phyloP scores from a whole-genome alignment of 2,888 invertebrate species.

The Carpatolechia fugitivella region DNA sequence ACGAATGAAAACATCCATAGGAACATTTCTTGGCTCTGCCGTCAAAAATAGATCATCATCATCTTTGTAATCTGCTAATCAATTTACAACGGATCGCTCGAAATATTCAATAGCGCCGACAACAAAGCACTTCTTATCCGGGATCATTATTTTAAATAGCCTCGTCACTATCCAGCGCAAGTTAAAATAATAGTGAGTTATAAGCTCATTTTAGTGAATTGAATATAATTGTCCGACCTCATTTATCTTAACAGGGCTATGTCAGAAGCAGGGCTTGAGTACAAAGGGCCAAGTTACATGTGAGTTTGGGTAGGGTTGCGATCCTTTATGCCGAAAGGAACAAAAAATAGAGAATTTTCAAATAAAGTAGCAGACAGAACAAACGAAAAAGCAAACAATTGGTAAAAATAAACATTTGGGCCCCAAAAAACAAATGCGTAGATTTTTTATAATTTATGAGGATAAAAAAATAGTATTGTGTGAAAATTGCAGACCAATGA shows the following conservation, averaged over 20 bases:
- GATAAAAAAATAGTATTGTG: too few species aligned
- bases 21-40: too few species aligned
- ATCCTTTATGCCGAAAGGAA: neutral
- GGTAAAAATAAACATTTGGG: neutral
- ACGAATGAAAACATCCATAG: too few species aligned
- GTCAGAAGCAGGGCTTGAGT: constrained; percentile 55
- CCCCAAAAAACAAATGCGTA: neutral
- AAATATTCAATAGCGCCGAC: constrained; percentile 9
- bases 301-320: constrained; percentile 46
- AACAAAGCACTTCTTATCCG: constrained; percentile 23
- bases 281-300: constrained; percentile 58
- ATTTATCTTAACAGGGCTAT: constrained; percentile 63
- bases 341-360: neutral
- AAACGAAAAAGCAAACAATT: neutral
- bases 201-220: constrained; percentile 40
- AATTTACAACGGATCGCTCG: constrained; percentile 13
- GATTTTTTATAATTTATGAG: too few species aligned
- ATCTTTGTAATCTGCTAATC: constrained; percentile 5
- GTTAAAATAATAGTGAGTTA: constrained; percentile 38
- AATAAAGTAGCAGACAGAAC: neutral
- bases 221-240: constrained; percentile 62
- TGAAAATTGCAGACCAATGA: too few species aligned
- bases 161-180: constrained; percentile 14
- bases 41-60: neutral
- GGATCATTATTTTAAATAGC: constrained; percentile 24